These are phyloP conservation scores for Otolemur garnettii DNA, from an alignment of 2,113 vertebrate species.

Conservation along the genomic window DNA sequence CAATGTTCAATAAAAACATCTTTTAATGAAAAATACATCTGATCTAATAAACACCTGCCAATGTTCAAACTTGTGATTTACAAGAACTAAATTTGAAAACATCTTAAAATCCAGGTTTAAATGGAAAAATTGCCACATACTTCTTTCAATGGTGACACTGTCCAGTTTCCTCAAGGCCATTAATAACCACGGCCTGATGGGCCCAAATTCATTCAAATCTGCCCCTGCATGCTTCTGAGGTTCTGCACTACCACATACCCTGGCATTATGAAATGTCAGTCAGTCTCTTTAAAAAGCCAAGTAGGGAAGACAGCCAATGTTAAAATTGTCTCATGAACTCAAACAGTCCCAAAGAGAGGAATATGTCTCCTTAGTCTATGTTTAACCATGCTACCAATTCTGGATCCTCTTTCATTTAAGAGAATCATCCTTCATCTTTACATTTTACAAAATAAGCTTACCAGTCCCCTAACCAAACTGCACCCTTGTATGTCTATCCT, in stretches of 20 bases:
- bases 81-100: slow-evolving; percentile 77
- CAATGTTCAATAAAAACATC: slow-evolving; percentile 68
- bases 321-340: slow-evolving; percentile 43
- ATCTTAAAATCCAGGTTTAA: slow-evolving; percentile 73
- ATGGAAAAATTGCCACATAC: slow-evolving; percentile 61
- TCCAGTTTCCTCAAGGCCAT: slow-evolving; percentile 49
- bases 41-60: slow-evolving; percentile 72
- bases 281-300: slow-evolving; percentile 41
- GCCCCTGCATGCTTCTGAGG: neutral
- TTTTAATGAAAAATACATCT: slow-evolving; percentile 76
- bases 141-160: slow-evolving; percentile 50
- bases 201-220: slow-evolving; percentile 19
- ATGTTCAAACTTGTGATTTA: slow-evolving; percentile 70
- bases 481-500: neutral
- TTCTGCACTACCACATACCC: neutral
- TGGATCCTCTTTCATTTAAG: neutral
- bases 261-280: slow-evolving; percentile 39
- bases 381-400: neutral
- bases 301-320: neutral
- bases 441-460: neutral
- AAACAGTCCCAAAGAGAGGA: neutral
- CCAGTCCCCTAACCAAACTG: neutral
- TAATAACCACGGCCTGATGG: neutral
- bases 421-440: neutral
- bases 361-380: neutral